phyloP scores from a whole-genome alignment of 2,797 vertebrate species.

The Sternotherus odoratus region DNA sequence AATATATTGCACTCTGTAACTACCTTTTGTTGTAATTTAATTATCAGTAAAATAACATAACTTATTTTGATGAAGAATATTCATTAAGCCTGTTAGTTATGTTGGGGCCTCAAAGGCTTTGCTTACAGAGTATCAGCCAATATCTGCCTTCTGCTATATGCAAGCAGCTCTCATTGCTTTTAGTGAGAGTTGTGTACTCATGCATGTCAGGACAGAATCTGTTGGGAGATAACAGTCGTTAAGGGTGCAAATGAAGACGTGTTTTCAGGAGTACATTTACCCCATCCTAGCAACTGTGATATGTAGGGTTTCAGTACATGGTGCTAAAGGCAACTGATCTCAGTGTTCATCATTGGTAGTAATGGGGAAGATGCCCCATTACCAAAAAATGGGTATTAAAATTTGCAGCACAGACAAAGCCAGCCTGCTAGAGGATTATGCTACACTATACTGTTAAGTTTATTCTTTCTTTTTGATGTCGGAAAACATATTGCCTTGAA shows the following conservation, averaged over 20 bases:
- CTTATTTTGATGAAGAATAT: background rate
- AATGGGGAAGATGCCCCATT: background rate
- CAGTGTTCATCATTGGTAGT: background rate
- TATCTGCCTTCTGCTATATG: background rate
- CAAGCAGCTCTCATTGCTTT: background rate
- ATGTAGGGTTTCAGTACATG: background rate
- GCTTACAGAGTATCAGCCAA: background rate
- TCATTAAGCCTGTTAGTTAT: background rate
- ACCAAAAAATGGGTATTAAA: background rate
- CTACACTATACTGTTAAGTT: background rate
- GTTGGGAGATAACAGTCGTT: slow-evolving; percentile 12
- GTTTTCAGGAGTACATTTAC: background rate
- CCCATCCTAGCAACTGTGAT: background rate
- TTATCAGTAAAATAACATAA: background rate
- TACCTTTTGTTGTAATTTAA: background rate
- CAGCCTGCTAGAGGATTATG: background rate
- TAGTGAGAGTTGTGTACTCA: background rate
- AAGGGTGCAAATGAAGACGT: background rate
- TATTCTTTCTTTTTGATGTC: background rate
- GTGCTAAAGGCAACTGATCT: background rate
- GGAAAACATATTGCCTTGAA: background rate
- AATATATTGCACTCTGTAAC: background rate
- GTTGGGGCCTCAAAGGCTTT: background rate
- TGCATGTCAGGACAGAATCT: slow-evolving; percentile 28
- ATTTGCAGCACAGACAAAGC: background rate